phyloP scores from a whole-genome alignment of 2,113 vertebrate genomes.

The Typhlomys cinereus region DNA sequence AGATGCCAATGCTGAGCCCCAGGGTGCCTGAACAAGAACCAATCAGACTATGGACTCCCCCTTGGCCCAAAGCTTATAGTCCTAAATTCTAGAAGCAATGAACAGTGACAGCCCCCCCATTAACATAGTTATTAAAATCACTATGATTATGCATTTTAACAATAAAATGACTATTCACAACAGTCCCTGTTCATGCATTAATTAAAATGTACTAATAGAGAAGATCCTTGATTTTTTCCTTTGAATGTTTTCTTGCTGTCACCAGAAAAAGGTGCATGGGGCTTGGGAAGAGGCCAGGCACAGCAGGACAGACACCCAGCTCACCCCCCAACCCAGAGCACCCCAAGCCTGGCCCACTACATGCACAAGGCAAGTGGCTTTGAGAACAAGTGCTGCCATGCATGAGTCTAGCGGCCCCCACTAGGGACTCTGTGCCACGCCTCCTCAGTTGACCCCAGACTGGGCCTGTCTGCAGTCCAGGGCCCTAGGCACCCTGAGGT shows the following conservation, averaged over 20 bases:
- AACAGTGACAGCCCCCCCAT: constrained; percentile 64
- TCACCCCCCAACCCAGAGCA: no score
- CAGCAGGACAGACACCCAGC: no score
- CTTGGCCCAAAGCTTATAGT: background rate
- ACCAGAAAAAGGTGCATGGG: background rate
- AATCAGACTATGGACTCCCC: no score
- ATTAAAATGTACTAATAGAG: constrained; percentile 85
- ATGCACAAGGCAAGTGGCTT: background rate
- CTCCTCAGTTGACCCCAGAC: background rate
- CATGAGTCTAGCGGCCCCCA: background rate
- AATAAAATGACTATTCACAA: constrained; percentile 86
- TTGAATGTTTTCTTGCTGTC: background rate
- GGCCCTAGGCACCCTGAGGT: background rate
- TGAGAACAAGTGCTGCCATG: background rate
- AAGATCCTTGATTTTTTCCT: constrained; percentile 74
- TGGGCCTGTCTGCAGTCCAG: background rate
- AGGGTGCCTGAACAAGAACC: no score
- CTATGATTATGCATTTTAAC: constrained; percentile 85
- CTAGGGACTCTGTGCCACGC: background rate
- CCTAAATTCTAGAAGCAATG: constrained; percentile 17
- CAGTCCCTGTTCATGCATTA: constrained; percentile 75
- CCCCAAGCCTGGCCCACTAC: background rate
- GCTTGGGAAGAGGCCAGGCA: no score
- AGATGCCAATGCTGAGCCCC: background rate
- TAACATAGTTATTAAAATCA: constrained; percentile 82